These are phyloP conservation scores for Xiphophorus hellerii DNA, from an alignment of 2,113 vertebrate species.

Conservation along the genomic window DNA sequence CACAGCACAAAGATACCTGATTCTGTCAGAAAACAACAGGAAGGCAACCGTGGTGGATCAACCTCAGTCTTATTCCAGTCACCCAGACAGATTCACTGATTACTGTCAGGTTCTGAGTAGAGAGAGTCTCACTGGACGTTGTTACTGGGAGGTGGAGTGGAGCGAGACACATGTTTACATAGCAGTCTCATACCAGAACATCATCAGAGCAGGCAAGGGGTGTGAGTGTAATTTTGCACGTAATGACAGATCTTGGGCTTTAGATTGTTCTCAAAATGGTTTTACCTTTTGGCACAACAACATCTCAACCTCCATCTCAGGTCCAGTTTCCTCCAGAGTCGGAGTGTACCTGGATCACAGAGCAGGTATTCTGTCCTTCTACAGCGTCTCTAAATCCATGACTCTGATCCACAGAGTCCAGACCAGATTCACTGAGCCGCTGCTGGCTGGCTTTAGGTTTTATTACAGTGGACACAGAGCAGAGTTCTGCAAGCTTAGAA, in stretches of 20 bases:
- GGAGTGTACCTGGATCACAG: too few species aligned
- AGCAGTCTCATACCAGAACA: not conserved
- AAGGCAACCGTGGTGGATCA: not conserved
- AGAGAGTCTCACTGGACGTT: too few species aligned
- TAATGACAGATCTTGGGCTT: constrained; percentile 11
- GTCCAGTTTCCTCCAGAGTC: too few species aligned
- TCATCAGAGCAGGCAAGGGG: not conserved
- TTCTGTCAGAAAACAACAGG: not conserved
- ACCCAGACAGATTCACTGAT: too few species aligned
- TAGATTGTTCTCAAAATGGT: fast-evolving
- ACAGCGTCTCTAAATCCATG: too few species aligned
- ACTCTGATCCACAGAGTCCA: too few species aligned
- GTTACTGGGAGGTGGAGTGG: not conserved
- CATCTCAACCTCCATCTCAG: not conserved
- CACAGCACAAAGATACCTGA: not conserved
- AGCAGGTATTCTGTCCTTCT: too few species aligned
- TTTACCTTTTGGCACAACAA: not conserved
- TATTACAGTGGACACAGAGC: not conserved
- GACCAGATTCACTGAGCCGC: not conserved
- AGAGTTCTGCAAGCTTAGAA: too few species aligned
- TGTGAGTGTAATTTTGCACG: not conserved
- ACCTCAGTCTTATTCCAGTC: too few species aligned
- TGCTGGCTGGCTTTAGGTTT: not conserved
- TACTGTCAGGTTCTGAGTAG: too few species aligned
- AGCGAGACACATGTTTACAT: not conserved